Percentiles rank a stretch among this genome's conserved stretches.
phyloP scores from a whole-genome alignment of 2,797 vertebrate genomes.

The Odontamblyopus lacepedii region DNA sequence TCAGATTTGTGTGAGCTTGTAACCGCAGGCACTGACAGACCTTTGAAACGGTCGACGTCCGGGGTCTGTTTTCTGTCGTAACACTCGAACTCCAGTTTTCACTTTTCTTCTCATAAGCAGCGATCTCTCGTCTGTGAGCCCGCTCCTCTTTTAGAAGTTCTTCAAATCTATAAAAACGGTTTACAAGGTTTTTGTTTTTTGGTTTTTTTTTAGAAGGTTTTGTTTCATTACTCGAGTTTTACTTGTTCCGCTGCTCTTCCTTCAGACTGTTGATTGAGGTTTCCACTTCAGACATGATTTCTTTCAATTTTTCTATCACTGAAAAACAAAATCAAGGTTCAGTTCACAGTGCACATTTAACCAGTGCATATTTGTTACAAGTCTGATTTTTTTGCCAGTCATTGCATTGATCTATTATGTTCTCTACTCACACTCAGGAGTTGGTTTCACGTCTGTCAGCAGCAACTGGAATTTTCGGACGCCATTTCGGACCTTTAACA shows the following conservation, averaged over 20 bases:
- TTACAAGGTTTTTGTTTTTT: neutral
- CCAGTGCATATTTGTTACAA: neutral
- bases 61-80: conserved; percentile 58
- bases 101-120: conserved; percentile 85
- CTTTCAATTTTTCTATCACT: conserved; percentile 88
- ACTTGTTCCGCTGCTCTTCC: conserved; percentile 85
- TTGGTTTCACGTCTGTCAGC: conserved; percentile 84
- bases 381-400: neutral
- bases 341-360: neutral
- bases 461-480: conserved; percentile 86
- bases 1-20: neutral
- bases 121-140: conserved; percentile 81
- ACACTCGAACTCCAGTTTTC: conserved; percentile 78
- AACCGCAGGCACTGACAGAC: conserved; percentile 23
- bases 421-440: conserved; percentile 81
- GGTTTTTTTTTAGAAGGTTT: neutral
- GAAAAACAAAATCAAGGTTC: conserved; percentile 24
- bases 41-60: conserved; percentile 55
- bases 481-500: conserved; percentile 82
- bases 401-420: neutral
- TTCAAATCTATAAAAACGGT: conserved; percentile 80
- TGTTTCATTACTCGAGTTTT: conserved; percentile 23
- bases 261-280: conserved; percentile 85
- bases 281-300: conserved; percentile 91
- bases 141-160: conserved; percentile 88